Base-by-base conservation (phyloP, 64 coral and sea anemone species). In the Montipora cactus region DNA sequence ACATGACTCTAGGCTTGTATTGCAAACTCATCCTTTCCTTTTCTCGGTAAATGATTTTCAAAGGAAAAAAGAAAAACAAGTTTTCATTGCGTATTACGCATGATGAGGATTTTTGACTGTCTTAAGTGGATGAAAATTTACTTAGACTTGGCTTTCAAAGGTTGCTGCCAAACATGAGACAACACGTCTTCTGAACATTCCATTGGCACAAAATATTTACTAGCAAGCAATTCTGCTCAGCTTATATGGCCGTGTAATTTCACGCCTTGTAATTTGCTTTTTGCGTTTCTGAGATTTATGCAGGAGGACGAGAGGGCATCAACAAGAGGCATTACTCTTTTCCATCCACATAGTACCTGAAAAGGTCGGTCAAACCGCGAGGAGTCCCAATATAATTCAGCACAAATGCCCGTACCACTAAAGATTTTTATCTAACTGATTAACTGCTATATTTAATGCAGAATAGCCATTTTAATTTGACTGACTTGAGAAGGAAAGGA, bases 311-410 rank as follows among this genome's bases (percentile, higher is more conserved):
- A 4, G 21, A 21, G 3, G 5, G 19, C 18, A 71, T 21, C 5
- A 71, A 23, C 68, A 71, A 71, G 19, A 21, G 21, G 6, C 4
- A 7, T 18, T 14, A 68, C 12, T 12, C 13, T 68, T 68, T 68
- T 4, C 16, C 64, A 68, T 68, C 64, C 13, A 68, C 5, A 23
- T 23, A 71, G 68, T 81, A 13, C 55, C 15, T 21, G 22, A 5
- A 81, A 81, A 37, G 81, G 58, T 84, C 59, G 81, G 58, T 84
- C 59, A 84, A 84, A 84, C 59, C 59, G 19, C 82, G 9, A 12
- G 49, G 10, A 61, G 20, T 53, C 13, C 44, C 14, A 84, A 84
- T 84, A 84, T 47, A 20, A 84, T 84, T 44, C 18, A 71, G 8
- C 21, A 86, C 18, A 86, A 71, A 71, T 86, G 37, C 46, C 82